Base-by-base conservation (phyloP, 2,113 vertebrate genomes). In the Gasterosteus nipponicus region DNA sequence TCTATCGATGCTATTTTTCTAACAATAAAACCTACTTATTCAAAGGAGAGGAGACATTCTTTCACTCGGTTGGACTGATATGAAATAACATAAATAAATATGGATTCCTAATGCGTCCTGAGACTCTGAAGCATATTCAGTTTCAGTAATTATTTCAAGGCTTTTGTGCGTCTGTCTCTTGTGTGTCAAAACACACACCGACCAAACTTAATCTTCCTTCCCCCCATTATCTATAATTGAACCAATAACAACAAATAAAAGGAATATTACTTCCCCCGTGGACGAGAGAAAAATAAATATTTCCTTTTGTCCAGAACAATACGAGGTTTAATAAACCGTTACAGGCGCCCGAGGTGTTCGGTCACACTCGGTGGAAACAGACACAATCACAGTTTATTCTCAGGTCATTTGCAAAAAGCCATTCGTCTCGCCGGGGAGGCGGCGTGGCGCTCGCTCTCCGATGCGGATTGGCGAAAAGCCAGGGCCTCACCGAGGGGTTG, bases 181-280 rank as follows among this genome's bases (percentile, higher is more conserved):
- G 2, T 38, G 4, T 22, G 8, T 31, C 46, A 53, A 10, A 42
- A 61, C 41, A 58, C 15, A 41, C 35, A 39, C 44, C 12, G 35
- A 66, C 49, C 14, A 39, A 60, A 72, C 59, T 31, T 42, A 64
- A 59, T 75, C 35, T 85, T 83, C 64, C 16, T 5, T 38, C 42
- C 18, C 61, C 86, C 53, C 73, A 89, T 86, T 85, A 85, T 83
- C 75, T 77, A 57, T 88, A 85, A 87, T 86, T 88, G 89, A 73
- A 38, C 35, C 35, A 5, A 38, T 38, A 38, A 89, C 81, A 83
- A 86, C 73, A 82, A 88, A 89, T 80, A 83, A 82, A 79, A 54
- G 73, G 60, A 74, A 56, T 70, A 81, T 73, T 67, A 54, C 66
- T 70, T 73, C 69, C 76, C 22, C 77, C 66, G 51, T 54, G 53